Conservation (phyloP, 1,140 invertebrate genomes). For the Drosophila mojavensis region DNA sequence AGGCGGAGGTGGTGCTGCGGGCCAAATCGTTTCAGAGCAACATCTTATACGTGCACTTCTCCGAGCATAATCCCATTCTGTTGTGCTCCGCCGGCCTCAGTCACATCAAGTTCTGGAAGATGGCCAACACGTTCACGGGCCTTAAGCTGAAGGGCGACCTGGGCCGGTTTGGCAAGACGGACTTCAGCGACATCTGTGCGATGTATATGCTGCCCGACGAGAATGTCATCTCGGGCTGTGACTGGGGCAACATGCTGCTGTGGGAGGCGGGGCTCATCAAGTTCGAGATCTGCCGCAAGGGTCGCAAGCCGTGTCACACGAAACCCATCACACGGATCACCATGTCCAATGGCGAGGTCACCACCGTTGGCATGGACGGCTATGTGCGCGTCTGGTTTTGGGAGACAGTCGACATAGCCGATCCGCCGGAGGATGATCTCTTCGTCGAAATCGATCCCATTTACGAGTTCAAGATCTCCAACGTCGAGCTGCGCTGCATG, state of each 20-base stretch:
- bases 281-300: conserved; percentile 89
- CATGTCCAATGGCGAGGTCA: conserved; percentile 87
- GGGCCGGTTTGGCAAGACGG: conserved; percentile 95
- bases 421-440: conserved; percentile 90
- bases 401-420: conserved; percentile 92
- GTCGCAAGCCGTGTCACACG: conserved; percentile 89
- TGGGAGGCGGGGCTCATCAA: conserved; percentile 95
- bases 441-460: conserved; percentile 93
- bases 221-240: conserved; percentile 93
- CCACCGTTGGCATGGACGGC: conserved; percentile 90
- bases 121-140: conserved; percentile 94
- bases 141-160: conserved; percentile 93
- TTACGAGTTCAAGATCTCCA: conserved; percentile 86
- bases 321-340: conserved; percentile 90
- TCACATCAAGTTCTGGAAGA: conserved; percentile 97
- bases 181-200: conserved; percentile 94
- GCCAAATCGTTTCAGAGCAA: conserved; percentile 92
- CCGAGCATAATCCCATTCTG: conserved; percentile 89
- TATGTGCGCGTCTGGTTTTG: conserved; percentile 94
- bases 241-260: conserved; percentile 95
- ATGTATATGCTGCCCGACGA: conserved; percentile 93
- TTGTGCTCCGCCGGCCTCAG: conserved; percentile 90
- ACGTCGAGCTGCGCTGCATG: conserved; percentile 70
- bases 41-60: conserved; percentile 92
- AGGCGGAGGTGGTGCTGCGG: conserved; percentile 89